Conservation (phyloP, 2,888 invertebrate species). For the Volucella inflata region DNA sequence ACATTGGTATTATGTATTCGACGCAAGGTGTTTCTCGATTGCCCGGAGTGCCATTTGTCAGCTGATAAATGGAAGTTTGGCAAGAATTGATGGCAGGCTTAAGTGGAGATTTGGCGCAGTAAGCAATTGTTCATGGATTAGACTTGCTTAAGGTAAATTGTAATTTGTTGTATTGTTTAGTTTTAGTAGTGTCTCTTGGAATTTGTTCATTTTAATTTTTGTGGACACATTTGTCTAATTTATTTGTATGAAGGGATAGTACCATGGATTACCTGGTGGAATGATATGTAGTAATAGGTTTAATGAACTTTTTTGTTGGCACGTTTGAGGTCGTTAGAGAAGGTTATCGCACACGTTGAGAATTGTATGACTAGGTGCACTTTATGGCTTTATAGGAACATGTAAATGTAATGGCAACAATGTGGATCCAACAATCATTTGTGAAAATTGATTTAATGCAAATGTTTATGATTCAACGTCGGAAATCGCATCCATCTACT, state of each 20-base stretch:
- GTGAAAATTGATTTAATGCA: no score
- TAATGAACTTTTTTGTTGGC: constrained; percentile 18
- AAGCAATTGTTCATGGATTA: constrained; percentile 65
- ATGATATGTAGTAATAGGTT: constrained; percentile 1
- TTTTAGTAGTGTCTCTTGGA: constrained; percentile 7
- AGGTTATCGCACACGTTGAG: no score
- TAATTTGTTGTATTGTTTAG: constrained; percentile 43
- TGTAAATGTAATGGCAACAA: neutral
- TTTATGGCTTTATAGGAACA: neutral
- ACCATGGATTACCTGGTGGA: neutral
- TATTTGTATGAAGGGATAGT: neutral
- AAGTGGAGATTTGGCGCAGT: constrained; percentile 63
- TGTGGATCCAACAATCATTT: no score
- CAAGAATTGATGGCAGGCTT: constrained; percentile 64
- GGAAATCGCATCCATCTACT: no score
- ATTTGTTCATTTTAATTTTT: constrained; percentile 43
- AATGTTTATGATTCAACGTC: no score
- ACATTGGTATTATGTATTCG: constrained; percentile 68
- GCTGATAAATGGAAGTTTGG: constrained; percentile 79
- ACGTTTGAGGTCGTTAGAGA: neutral
- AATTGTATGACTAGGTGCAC: no score
- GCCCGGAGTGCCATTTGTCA: constrained; percentile 79
- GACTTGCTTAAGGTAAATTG: constrained; percentile 59
- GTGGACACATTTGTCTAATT: constrained; percentile 50
- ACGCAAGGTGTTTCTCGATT: constrained; percentile 73